Percentiles rank a stretch among this genome's conserved stretches.
phyloP scores from a whole-genome alignment of 64 coral and sea anemone genomes.

The Montipora efflorescens region DNA sequence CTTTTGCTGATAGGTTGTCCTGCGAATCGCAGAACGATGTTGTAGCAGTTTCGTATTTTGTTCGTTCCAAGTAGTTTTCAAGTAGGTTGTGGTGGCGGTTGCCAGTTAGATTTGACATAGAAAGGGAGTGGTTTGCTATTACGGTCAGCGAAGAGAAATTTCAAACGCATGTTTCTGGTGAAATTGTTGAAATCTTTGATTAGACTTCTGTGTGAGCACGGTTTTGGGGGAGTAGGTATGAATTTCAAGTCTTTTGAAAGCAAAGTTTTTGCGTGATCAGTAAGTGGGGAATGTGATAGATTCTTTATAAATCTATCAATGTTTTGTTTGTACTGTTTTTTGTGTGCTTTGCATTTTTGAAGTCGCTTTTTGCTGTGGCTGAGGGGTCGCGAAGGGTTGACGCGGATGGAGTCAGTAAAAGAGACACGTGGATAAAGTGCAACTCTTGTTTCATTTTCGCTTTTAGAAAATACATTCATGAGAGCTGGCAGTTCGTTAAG shows the following conservation, averaged over 20 bases:
- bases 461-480: neutral
- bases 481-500: neutral
- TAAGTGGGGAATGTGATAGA: conserved; percentile 6
- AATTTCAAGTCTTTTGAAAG: conserved; percentile 22
- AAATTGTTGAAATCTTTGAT: conserved; percentile 18
- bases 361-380: neutral
- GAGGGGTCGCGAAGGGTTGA: neutral
- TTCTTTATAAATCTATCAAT: conserved; percentile 39
- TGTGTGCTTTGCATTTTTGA: neutral
- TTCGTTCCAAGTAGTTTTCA: too few relatives aligned
- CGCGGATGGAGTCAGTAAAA: conserved; percentile 9
- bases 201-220: neutral
- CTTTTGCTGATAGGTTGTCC: too few relatives aligned
- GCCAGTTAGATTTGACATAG: too few relatives aligned
- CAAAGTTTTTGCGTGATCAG: conserved; percentile 5
- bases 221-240: conserved; percentile 1
- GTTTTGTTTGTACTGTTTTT: conserved; percentile 8
- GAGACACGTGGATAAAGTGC: conserved; percentile 15
- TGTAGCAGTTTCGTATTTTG: too few relatives aligned
- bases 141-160: too few relatives aligned
- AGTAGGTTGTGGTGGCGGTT: too few relatives aligned
- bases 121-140: too few relatives aligned
- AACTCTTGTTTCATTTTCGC: conserved; percentile 29
- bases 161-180: neutral
- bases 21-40: too few relatives aligned